Conservation (phyloP, 2,797 vertebrate genomes). For the Pelobates cultripes region DNA sequence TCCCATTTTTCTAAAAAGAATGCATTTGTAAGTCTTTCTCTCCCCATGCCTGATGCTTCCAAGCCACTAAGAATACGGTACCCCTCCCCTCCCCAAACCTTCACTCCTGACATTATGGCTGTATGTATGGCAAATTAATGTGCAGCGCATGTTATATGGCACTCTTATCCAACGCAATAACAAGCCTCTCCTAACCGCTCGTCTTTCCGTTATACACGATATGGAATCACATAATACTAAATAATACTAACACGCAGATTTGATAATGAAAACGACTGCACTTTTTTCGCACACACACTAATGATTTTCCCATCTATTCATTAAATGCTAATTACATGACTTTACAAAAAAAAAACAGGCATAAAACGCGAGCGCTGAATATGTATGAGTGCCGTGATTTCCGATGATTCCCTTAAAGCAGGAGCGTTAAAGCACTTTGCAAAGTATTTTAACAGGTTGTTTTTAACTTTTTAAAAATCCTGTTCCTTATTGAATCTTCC, state of each 20-base stretch:
- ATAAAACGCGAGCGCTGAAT: constrained; percentile 28
- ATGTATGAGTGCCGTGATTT: constrained; percentile 20
- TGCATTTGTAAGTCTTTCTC: too few species aligned
- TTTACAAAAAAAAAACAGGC: constrained; percentile 4
- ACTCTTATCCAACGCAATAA: too few species aligned
- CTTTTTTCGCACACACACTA: constrained; percentile 31
- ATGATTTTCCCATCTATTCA: constrained; percentile 54
- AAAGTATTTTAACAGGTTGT: background rate
- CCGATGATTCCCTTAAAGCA: background rate
- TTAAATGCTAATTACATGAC: constrained; percentile 47
- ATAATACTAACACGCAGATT: constrained; percentile 23
- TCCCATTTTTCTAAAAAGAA: too few species aligned
- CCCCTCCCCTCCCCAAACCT: too few species aligned
- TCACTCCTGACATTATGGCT: too few species aligned
- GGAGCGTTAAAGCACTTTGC: constrained; percentile 4
- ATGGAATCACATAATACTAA: constrained; percentile 26
- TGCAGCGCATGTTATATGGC: too few species aligned
- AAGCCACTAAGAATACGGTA: too few species aligned
- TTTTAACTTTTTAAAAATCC: constrained; percentile 1
- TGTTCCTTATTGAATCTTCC: background rate
- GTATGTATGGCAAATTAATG: too few species aligned
- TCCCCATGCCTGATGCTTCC: too few species aligned
- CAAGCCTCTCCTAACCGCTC: too few species aligned
- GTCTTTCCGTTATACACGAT: background rate
- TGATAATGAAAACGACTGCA: constrained; percentile 29